Conservation (phyloP, 1,140 invertebrate genomes). For the Heliconius hewitsoni region DNA sequence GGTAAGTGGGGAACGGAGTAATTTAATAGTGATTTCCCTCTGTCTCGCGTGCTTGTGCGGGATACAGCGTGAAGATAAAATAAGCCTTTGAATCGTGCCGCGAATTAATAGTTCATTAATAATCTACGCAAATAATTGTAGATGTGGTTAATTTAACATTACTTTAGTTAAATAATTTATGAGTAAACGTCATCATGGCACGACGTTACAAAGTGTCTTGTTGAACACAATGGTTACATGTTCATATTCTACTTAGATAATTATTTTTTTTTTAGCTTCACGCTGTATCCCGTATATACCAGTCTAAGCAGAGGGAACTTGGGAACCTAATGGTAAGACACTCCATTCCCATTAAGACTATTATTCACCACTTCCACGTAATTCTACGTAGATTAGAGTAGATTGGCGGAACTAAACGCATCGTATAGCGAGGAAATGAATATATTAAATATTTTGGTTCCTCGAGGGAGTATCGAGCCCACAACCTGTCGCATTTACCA, state of each 20-base stretch:
- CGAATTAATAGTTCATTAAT: neutral
- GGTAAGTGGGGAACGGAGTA: neutral
- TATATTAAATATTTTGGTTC: no score
- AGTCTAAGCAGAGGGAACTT: no score
- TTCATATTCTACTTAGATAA: neutral
- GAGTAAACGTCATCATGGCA: neutral
- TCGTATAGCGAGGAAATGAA: no score
- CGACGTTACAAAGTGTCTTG: neutral
- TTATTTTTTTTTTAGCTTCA: no score
- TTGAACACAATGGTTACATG: neutral
- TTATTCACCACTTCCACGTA: no score
- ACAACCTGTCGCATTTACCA: no score
- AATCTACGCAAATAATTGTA: neutral
- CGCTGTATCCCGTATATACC: no score
- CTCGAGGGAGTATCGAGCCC: no score
- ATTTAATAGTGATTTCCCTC: neutral
- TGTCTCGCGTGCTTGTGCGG: neutral
- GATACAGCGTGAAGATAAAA: neutral
- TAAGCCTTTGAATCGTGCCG: neutral
- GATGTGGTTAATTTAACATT: neutral
- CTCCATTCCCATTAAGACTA: no score
- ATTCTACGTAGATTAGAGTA: no score
- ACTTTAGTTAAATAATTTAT: neutral
- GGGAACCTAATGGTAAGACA: no score
- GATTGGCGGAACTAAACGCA: no score